A percentile compares a stretch with the other conserved stretches of the same genome.
phyloP scores from a whole-genome alignment of 2,797 vertebrate species.

The Salmo trutta region DNA sequence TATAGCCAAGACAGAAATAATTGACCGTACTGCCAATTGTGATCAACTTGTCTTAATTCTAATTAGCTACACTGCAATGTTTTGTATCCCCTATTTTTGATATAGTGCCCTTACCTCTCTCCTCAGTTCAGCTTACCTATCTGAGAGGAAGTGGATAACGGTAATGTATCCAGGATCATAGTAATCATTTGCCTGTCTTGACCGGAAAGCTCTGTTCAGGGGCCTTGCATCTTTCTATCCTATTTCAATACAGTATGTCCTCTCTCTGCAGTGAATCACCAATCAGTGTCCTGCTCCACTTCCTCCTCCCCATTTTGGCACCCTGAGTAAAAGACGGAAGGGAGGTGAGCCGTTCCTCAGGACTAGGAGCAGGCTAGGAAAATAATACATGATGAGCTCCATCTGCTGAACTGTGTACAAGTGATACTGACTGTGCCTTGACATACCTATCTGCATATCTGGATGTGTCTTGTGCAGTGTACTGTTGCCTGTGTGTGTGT shows the following conservation, averaged over 20 bases:
- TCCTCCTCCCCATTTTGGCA: conserved; percentile 81
- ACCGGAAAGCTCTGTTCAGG: conserved; percentile 33
- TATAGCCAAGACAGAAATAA: neutral
- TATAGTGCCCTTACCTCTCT: conserved; percentile 34
- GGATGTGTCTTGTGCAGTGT: conserved; percentile 60
- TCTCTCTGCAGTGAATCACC: conserved; percentile 49
- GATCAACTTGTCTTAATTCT: neutral
- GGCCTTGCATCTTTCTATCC: conserved; percentile 7
- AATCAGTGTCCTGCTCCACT: conserved; percentile 65
- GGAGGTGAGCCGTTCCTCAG: conserved; percentile 72
- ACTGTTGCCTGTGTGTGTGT: conserved; percentile 55
- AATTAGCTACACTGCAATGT: neutral
- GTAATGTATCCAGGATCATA: conserved; percentile 40
- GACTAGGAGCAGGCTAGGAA: conserved; percentile 18
- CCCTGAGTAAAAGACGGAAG: conserved; percentile 83
- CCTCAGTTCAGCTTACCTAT: conserved; percentile 38
- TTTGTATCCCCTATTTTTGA: conserved; percentile 39
- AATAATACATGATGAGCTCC: conserved; percentile 37
- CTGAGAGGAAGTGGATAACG: conserved; percentile 50
- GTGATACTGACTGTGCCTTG: conserved; percentile 62
- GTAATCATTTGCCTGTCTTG: conserved; percentile 30
- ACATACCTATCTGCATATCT: conserved; percentile 60
- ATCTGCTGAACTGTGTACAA: conserved; percentile 56
- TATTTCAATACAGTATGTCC: neutral
- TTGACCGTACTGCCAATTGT: neutral